Base-by-base conservation (phyloP, 2,797 vertebrate genomes). In the Petrocephalus sullivani region DNA sequence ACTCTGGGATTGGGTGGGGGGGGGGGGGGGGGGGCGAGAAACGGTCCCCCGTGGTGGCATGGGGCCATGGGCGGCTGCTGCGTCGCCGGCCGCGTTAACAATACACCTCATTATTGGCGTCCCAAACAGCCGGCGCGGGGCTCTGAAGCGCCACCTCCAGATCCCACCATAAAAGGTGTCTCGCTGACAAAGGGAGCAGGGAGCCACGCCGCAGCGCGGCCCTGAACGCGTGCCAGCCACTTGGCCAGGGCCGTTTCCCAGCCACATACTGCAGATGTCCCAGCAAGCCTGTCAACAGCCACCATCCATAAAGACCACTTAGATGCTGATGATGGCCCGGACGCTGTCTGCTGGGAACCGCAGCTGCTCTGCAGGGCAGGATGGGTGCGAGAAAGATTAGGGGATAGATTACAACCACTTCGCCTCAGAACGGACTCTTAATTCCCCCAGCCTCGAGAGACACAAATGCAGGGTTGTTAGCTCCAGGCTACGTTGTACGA, bases 211-310 rank as follows among this genome's bases (percentile, higher is more conserved):
- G 16, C 87, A 92, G 92, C 19, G 16, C 87, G 92, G 90, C 89
- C 92, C 94, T 94, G 94, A 94, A 94, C 91, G 75, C 51, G 54
- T 92, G 94, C 94, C 94, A 95, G 93, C 90, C 91, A 86, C 92
- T 93, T 92, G 90, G 90, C 94, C 94, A 92, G 91, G 87, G 92
- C 90, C 87, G 90, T 83, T 54, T 89, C 71, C 12, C 56, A 87
- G 86, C 93, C 92, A 88, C 92, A 93, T 91, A 92, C 88, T 89
- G 94, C 94, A 94, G 94, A 95, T 94, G 94, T 95, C 94, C 93
- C 71, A 0, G 90, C 67, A 91, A 92, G 92, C 90, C 92, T 92
- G 92, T 92, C 91, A 91, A 93, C 92, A 91, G 91, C 92, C 90
- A 61, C 90, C 89, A 92, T 92, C 91, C 64, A 87, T 87, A 91